phyloP scores from a whole-genome alignment of 2,113 vertebrate genomes.

The Caloenas nicobarica region DNA sequence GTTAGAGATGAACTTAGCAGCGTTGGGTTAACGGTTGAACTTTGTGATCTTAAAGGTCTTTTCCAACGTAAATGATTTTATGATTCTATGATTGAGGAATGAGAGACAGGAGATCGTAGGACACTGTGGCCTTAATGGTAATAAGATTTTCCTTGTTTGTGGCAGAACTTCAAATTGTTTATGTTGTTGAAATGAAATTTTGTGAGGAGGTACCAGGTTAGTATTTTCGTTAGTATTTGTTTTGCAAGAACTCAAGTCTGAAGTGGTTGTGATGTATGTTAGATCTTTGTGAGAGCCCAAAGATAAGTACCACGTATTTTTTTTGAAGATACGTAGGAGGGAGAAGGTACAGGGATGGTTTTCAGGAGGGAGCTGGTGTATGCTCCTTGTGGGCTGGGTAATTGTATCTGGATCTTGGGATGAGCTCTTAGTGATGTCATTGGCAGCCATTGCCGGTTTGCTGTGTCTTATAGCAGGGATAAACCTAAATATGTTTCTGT shows the following conservation, averaged over 20 bases:
- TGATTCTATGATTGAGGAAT: not conserved
- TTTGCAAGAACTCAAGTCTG: not conserved
- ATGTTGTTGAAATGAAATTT: not conserved
- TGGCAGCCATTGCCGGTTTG: not conserved
- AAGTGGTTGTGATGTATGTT: not conserved
- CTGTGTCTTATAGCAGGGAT: not conserved
- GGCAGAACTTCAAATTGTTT: not conserved
- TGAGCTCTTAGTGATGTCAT: not conserved
- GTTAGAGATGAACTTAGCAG: too few relatives aligned
- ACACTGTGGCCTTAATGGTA: not conserved
- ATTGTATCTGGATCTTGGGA: not conserved
- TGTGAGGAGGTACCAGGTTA: not conserved
- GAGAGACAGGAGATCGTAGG: not conserved
- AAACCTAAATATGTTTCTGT: not conserved
- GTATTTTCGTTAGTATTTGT: not conserved
- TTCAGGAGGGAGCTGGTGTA: too few relatives aligned
- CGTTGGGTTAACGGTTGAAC: too few relatives aligned
- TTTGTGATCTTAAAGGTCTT: too few relatives aligned
- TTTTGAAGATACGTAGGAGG: too few relatives aligned
- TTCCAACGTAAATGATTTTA: too few relatives aligned
- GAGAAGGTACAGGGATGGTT: too few relatives aligned
- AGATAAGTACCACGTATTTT: rapidly evolving
- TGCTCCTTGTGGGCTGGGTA: not conserved
- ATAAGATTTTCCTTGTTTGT: not conserved
- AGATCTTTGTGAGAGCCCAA: not conserved